Percentiles rank a stretch among this genome's conserved stretches.
phyloP scores from a whole-genome alignment of 2,888 invertebrate genomes.

The Phlogophora meticulosa region DNA sequence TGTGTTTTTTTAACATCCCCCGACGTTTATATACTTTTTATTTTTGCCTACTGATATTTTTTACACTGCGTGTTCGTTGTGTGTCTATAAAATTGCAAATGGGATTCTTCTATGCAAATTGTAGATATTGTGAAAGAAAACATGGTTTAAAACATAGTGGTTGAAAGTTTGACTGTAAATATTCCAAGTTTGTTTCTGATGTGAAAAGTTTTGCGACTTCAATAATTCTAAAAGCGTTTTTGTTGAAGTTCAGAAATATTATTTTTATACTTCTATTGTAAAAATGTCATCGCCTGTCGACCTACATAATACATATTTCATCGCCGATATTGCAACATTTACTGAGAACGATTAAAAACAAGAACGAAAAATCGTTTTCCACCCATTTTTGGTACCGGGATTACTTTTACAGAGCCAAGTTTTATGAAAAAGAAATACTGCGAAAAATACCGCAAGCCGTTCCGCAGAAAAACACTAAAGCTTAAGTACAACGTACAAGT shows the following conservation, averaged over 20 bases:
- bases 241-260: neutral
- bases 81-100: constrained; percentile 74
- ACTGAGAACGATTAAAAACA: constrained; percentile 19
- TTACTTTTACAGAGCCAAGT: constrained; percentile 22
- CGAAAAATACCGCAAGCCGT: neutral
- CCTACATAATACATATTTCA: neutral
- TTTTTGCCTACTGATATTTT: constrained; percentile 61
- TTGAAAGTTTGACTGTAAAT: constrained; percentile 42
- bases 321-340: constrained; percentile 2
- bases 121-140: constrained; percentile 53
- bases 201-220: constrained; percentile 31
- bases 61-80: constrained; percentile 44
- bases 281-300: no score
- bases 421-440: neutral
- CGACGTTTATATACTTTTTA: constrained; percentile 74
- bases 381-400: constrained; percentile 10
- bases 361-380: neutral
- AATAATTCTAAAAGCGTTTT: constrained; percentile 2
- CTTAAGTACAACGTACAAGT: neutral
- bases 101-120: constrained; percentile 64
- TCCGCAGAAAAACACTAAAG: neutral
- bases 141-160: constrained; percentile 11
- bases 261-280: neutral
- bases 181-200: constrained; percentile 22
- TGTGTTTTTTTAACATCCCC: constrained; percentile 75